phyloP scores from a whole-genome alignment of 2,888 invertebrate species.

The Drosophila kambysellisi region DNA sequence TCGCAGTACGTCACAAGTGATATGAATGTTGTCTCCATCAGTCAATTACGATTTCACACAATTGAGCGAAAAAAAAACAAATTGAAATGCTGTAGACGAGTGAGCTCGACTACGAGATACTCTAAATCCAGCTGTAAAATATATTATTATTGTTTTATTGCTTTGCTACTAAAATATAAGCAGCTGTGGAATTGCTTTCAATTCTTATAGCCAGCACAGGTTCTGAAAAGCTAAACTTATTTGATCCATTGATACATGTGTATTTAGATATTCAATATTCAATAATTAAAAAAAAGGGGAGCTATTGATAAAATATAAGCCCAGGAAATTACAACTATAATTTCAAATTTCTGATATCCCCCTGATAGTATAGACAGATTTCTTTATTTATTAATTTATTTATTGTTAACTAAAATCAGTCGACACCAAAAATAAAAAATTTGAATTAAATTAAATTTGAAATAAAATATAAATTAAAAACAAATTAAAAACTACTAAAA shows the following conservation, averaged over 20 bases:
- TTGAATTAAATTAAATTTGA: too few relatives aligned
- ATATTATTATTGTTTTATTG: not conserved
- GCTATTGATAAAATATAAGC: not conserved
- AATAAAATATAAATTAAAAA: too few relatives aligned
- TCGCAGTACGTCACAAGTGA: slow-evolving; percentile 15
- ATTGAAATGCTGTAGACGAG: not conserved
- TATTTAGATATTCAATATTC: not conserved
- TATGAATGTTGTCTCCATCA: too few relatives aligned
- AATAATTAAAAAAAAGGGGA: not conserved
- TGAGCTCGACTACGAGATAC: not conserved
- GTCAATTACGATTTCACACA: slow-evolving; percentile 62
- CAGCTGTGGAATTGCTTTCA: not conserved
- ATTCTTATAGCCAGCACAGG: not conserved
- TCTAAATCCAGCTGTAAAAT: not conserved
- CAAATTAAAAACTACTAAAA: too few relatives aligned
- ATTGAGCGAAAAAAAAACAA: slow-evolving; percentile 14
- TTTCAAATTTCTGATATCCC: too few relatives aligned
- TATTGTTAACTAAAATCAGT: too few relatives aligned
- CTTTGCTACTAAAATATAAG: not conserved
- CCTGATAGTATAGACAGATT: too few relatives aligned
- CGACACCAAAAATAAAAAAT: too few relatives aligned
- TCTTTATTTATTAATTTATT: too few relatives aligned
- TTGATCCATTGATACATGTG: not conserved
- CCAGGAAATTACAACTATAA: too few relatives aligned
- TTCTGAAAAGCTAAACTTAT: not conserved